Base-by-base conservation (phyloP, 2,888 invertebrate genomes). In the Sthenelais limicola region DNA sequence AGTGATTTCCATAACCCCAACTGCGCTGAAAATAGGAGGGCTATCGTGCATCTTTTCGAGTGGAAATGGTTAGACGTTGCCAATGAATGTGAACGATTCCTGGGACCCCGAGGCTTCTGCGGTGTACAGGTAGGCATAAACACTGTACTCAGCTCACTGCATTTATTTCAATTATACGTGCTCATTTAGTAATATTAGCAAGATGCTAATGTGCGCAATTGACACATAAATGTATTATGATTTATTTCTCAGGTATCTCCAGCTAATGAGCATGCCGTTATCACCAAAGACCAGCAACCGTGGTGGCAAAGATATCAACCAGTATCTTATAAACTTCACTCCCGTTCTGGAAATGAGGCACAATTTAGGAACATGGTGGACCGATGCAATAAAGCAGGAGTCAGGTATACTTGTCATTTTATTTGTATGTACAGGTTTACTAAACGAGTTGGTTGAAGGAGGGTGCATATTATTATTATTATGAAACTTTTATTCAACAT, bases 41-140 rank as follows among this genome's bases (percentile, higher is more conserved):
- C 82, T 4, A 83, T 85, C 21, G 84, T 85, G 7, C 85, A 86
- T 73, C 77, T 86, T 70, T 86, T 86, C 74, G 85, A 85, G 73
- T 86, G 86, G 86, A 84, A 81, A 74, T 86, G 85, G 85, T 73
- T 81, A 0, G 85, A 84, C 68, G 79, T 86, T 12, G 86, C 86
- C n/a, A 69, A 71, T 9, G 86, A 86, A 73, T 86, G 86, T 74
- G 85, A 84, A 74, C 70, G 84, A 7, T 85, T 80, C 73, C 79
- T 86, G 18, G 83, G 82, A 28, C 82, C 83, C 54, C 82, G 82
- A 74, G 86, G 84, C 28, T 86, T 79, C 73, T 84, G 84, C 76
- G 85, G 83, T 5, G 83, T 84, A 0, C 84, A 84, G 83, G 83
- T 84, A 74, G 38, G 35, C n/a, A n/a, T n/a, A n/a, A n/a, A n/a